phyloP scores from a whole-genome alignment of 2,113 vertebrate species.

The Castor canadensis region DNA sequence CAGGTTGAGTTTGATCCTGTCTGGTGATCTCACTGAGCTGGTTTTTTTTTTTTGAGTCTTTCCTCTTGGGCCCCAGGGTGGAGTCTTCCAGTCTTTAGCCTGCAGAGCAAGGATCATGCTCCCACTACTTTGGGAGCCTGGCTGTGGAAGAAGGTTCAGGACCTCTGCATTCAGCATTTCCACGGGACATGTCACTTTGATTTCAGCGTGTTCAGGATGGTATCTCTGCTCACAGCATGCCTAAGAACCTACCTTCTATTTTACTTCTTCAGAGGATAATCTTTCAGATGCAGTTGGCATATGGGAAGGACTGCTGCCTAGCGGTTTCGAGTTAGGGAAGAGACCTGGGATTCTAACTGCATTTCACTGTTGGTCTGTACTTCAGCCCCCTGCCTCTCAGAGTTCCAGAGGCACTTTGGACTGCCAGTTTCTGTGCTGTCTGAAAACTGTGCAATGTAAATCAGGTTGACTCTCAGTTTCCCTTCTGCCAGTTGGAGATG shows the following conservation, averaged over 20 bases:
- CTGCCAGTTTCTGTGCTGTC: neutral
- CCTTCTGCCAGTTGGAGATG: neutral
- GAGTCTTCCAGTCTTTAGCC: neutral
- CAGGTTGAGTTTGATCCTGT: neutral
- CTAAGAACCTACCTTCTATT: too few relatives aligned
- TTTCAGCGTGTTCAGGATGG: neutral
- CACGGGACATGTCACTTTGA: neutral
- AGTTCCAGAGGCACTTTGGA: neutral
- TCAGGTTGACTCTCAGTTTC: neutral
- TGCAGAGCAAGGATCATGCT: neutral
- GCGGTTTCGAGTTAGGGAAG: neutral
- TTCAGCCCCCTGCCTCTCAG: neutral
- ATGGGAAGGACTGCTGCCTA: neutral
- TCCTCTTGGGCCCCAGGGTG: neutral
- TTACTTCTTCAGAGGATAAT: neutral
- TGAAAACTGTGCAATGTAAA: neutral
- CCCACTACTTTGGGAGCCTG: neutral
- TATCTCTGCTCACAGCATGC: neutral
- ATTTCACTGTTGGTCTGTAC: neutral
- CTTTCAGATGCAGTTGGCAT: neutral
- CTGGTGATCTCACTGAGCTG: neutral
- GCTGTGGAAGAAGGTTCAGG: neutral
- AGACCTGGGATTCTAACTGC: neutral
- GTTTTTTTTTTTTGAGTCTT: neutral
- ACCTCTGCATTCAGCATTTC: neutral